Base-by-base conservation (phyloP, 1,140 invertebrate species). In the Drepana arcuata region DNA sequence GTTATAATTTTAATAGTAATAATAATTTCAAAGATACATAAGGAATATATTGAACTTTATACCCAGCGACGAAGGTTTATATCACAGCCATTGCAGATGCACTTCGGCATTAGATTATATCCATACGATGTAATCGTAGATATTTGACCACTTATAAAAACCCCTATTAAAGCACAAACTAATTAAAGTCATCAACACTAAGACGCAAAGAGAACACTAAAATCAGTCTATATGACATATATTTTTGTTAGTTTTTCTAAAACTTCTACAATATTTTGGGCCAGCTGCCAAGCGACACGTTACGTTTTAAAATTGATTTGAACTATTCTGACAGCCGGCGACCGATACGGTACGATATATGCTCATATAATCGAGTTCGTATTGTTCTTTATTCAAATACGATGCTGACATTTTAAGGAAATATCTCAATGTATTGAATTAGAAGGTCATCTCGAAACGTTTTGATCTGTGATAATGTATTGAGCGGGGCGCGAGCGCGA, bases 11-110 rank as follows among this genome's bases (percentile, higher is more conserved):
- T n/a, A n/a, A n/a, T n/a, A n/a, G n/a, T n/a, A n/a, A n/a, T n/a
- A n/a, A n/a, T n/a, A n/a, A n/a, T n/a, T n/a, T n/a, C n/a, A n/a
- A n/a, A n/a, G n/a, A n/a, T n/a, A n/a, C n/a, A n/a, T n/a, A n/a
- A n/a, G n/a, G n/a, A n/a, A n/a, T n/a, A n/a, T n/a, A n/a, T 24
- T 38, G 21, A 35, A 13, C 46, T 65, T 55, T 55, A 64, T 74
- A 78, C 70, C 70, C 69, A 77, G 59, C 50, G 62, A 57, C 54
- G 65, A 52, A 66, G 51, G 48, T 70, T 68, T 66, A 70, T 45
- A 68, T 74, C 70, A 74, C 70, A 78, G 63, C 68, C 66, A 61
- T 66, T 59, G 58, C 67, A 72, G 52, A 72, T 68, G 57, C 63
- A 70, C 58, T 60, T 60, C 50, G 63, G 63, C 67, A 73, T 77